A percentile compares a stretch with the other conserved stretches of the same genome.
Conservation (phyloP, 2,888 invertebrate genomes). For the Leptinotarsa rubiginosa region DNA sequence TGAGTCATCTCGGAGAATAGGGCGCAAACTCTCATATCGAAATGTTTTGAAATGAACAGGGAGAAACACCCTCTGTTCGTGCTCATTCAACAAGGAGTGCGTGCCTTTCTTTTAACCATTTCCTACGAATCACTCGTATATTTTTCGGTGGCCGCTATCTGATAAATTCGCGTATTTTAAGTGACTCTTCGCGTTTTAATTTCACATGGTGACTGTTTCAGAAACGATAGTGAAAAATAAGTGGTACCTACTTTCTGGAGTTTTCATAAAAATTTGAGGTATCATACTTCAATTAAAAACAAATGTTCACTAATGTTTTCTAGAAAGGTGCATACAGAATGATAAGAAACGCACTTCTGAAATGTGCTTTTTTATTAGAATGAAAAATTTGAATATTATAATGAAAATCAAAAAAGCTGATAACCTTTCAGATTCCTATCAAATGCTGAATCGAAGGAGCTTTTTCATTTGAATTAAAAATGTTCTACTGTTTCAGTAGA, state of each 20-base stretch:
- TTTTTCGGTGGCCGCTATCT: conserved; percentile 12
- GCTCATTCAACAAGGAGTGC: conserved; percentile 54
- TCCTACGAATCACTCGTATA: conserved; percentile 36
- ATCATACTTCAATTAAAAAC: neutral
- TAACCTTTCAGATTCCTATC: too few species aligned
- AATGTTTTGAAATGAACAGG: conserved; percentile 60
- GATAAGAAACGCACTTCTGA: too few species aligned
- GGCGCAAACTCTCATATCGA: conserved; percentile 55
- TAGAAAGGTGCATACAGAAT: too few species aligned
- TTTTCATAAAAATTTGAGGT: neutral
- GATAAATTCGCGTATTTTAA: conserved; percentile 5
- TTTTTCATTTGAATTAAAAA: too few species aligned
- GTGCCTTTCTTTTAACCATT: conserved; percentile 42
- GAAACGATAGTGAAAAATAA: conserved; percentile 24
- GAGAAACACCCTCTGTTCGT: conserved; percentile 60
- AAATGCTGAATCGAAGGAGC: too few species aligned
- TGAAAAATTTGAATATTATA: too few species aligned
- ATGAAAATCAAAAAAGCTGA: too few species aligned
- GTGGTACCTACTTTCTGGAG: conserved; percentile 1
- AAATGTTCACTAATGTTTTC: neutral
- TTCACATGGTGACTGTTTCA: neutral
- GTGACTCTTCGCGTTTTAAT: neutral
- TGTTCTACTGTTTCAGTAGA: too few species aligned
- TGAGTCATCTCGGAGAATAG: conserved; percentile 32
- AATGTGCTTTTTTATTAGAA: too few species aligned